Conservation (phyloP, 2,888 invertebrate genomes). For the Apamea anceps region DNA sequence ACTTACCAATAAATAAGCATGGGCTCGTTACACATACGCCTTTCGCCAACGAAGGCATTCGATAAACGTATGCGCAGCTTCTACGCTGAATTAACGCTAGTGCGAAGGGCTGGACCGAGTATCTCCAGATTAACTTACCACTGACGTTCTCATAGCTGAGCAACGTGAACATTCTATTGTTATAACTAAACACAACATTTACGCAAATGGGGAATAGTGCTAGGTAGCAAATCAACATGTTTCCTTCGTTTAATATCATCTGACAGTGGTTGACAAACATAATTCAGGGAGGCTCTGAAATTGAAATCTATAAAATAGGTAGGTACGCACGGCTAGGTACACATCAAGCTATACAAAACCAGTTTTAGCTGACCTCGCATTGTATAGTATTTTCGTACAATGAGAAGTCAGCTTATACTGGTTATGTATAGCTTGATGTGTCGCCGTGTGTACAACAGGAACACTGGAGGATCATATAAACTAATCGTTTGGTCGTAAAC, state of each 20-base stretch:
- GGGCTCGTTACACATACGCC: not conserved
- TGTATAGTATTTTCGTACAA: too few species aligned
- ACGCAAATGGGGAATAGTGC: conserved; percentile 28
- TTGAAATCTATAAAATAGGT: not conserved
- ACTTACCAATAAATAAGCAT: not conserved
- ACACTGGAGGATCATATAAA: not conserved
- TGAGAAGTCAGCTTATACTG: too few species aligned
- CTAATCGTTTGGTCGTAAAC: not conserved
- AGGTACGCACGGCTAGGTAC: too few species aligned
- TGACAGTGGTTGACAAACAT: conserved; percentile 9
- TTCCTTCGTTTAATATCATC: conserved; percentile 1
- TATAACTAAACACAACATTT: conserved; percentile 45
- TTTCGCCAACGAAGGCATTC: not conserved
- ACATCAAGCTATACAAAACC: too few species aligned
- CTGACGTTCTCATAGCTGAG: conserved; percentile 38
- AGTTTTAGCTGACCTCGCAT: too few species aligned
- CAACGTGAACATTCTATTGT: conserved; percentile 54
- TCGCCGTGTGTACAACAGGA: too few species aligned
- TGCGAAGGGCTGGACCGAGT: not conserved
- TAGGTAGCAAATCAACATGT: conserved; percentile 30
- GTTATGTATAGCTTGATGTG: too few species aligned
- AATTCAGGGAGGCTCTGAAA: conserved; percentile 58
- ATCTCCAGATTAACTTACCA: conserved; percentile 33
- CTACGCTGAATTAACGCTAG: not conserved
- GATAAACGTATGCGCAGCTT: not conserved